Base-by-base conservation (phyloP, 2,888 invertebrate species). In the Hartigia nigra region DNA sequence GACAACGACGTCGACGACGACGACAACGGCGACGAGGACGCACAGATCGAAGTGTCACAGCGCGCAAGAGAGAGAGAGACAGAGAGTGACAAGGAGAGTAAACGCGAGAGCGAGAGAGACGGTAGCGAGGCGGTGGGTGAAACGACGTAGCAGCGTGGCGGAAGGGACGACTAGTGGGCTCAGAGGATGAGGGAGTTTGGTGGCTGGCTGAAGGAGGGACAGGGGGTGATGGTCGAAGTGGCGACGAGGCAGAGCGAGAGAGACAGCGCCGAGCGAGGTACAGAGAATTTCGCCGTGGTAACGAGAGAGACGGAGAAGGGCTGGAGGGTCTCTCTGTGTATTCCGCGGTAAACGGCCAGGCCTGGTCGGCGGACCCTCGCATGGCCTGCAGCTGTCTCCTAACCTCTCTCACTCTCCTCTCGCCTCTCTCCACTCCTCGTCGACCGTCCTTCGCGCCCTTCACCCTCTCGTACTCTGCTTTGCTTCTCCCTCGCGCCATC, bases 381-480 rank as follows among this genome's bases (percentile, higher is more conserved):
- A 87, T 88, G 88, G 87, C 89, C 89, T 87, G 86, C 87, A 88
- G 88, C 88, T 89, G 87, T 86, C 87, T 90, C 89, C 90, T 87
- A 88, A 88, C 87, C 86, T 78, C 74, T 69, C 74, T 78, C 76
- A 34, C 70, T 39, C 79, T 77, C 70, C 37, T 36, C 2, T 36
- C 2, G 14, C 72, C 14, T 23, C 77, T 80, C 76, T 37, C 76
- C 74, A 69, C 76, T 76, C 79, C 39, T 55, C 39, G 31, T 31
- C 32, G 32, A 31, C 31, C 31, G 72, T 31, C 72, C 32, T 32
- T 72, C 72, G 72, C 72, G 72, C 72, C 32, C 72, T 72, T 32
- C 32, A 72, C 72, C 72, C 32, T 72, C 72, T 31, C 72, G 31
- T 31, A 32, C 72, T 72, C 74, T 70, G 76, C 78, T 77, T 69